Conservation (phyloP, 2,797 vertebrate species). For the Gila robusta region DNA sequence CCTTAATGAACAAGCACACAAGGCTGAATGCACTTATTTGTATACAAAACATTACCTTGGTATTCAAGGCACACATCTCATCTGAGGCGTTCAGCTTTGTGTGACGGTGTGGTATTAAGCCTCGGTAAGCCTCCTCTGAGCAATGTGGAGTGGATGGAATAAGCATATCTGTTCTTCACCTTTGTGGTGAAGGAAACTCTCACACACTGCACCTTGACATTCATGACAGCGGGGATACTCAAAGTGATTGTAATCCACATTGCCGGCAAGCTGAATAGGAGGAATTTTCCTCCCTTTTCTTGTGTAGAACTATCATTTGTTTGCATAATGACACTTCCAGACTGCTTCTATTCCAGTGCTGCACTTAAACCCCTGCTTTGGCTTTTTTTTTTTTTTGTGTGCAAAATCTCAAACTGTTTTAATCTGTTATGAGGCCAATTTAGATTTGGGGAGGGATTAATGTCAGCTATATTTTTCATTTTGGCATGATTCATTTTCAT, state of each 20-base stretch:
- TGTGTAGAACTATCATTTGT: constrained; percentile 28
- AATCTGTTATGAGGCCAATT: constrained; percentile 2
- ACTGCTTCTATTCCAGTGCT: constrained; percentile 14
- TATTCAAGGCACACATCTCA: constrained; percentile 87
- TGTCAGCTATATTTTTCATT: background rate
- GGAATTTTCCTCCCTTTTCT: constrained; percentile 49
- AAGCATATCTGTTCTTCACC: constrained; percentile 70
- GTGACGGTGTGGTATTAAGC: constrained; percentile 69
- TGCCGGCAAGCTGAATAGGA: constrained; percentile 52
- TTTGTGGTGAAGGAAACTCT: constrained; percentile 57
- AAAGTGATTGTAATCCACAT: constrained; percentile 57
- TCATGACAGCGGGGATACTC: constrained; percentile 58
- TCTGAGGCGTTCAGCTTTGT: constrained; percentile 77
- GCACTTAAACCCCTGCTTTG: constrained; percentile 30
- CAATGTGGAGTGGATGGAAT: constrained; percentile 73
- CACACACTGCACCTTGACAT: constrained; percentile 59
- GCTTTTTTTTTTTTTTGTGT: background rate
- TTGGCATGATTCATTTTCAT: background rate
- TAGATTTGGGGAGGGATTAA: background rate
- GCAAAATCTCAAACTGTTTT: background rate
- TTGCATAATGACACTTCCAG: constrained; percentile 45
- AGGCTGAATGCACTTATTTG: constrained; percentile 69
- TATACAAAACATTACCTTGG: constrained; percentile 83
- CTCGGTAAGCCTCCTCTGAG: constrained; percentile 72
- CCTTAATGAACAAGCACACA: constrained; percentile 82